These are phyloP conservation scores for Ostrea denselamellosa DNA, from an alignment of 1,140 invertebrate genomes.

Conservation along the genomic window DNA sequence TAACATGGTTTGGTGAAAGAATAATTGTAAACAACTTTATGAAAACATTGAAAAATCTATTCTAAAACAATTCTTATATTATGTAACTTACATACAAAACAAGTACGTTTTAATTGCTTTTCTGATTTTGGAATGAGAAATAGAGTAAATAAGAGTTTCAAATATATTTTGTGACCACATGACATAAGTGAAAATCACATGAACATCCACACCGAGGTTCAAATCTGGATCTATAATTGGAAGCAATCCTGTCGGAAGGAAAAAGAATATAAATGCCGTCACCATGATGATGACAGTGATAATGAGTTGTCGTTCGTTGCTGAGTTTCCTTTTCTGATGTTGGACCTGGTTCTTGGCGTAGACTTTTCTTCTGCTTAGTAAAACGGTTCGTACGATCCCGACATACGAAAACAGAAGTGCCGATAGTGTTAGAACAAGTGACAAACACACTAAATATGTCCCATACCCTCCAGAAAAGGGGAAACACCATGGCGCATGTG, in stretches of 20 bases:
- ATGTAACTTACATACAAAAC: background rate
- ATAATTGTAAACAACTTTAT: no score
- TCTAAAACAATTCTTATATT: no score
- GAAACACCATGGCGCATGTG: background rate
- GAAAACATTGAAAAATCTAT: no score
- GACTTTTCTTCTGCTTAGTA: constrained; percentile 8
- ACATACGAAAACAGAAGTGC: constrained; percentile 18
- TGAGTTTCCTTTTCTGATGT: background rate
- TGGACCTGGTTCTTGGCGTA: background rate
- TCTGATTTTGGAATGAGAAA: background rate
- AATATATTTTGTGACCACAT: constrained; percentile 4
- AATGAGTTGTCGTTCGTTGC: constrained; percentile 5
- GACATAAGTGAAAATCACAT: constrained; percentile 32
- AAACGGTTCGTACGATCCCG: background rate
- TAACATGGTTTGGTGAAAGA: no score
- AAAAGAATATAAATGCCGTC: constrained; percentile 4
- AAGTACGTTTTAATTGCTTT: background rate
- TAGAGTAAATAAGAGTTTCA: background rate
- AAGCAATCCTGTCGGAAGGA: background rate
- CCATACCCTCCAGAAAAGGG: constrained; percentile 15
- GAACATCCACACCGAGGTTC: background rate
- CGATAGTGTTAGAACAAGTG: background rate
- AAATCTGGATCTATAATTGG: background rate
- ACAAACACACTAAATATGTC: background rate
- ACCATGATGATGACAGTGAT: background rate